Percentiles rank a stretch among this genome's conserved stretches.
Conservation (phyloP, 1,140 invertebrate species). For the Elysia chlorotica region DNA sequence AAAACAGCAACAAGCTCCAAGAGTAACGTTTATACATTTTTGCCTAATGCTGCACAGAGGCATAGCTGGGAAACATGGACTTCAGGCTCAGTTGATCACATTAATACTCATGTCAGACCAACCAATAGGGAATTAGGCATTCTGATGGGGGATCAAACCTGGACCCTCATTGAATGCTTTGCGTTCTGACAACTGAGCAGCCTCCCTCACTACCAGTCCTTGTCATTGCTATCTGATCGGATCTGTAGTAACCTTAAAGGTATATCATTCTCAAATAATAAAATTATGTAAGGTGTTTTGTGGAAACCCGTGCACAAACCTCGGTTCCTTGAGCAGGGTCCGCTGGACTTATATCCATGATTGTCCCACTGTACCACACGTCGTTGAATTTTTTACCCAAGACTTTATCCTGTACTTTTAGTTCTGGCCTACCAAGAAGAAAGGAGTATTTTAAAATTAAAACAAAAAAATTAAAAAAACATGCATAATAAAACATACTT, state of each 20-base stretch:
- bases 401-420: slow-evolving; percentile 34
- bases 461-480: no score
- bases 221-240: neutral
- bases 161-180: no score
- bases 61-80: no score
- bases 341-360: slow-evolving; percentile 33
- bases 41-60: no score
- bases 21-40: no score
- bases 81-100: no score
- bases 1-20: no score
- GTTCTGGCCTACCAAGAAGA: slow-evolving; percentile 20
- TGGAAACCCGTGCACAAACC: slow-evolving; percentile 19
- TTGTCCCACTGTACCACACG: slow-evolving; percentile 48
- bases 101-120: no score
- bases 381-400: slow-evolving; percentile 46
- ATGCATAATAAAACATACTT: no score
- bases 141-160: neutral
- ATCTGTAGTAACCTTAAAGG: neutral
- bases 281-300: neutral
- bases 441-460: no score
- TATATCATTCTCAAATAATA: no score
- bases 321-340: slow-evolving; percentile 20
- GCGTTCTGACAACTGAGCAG: neutral
- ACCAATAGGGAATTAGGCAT: neutral
- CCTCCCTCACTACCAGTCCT: neutral